Evolutionary conservation across 2,888 invertebrate species (phyloP).

Genomic region (Leptinotarsa juncta): DNA sequence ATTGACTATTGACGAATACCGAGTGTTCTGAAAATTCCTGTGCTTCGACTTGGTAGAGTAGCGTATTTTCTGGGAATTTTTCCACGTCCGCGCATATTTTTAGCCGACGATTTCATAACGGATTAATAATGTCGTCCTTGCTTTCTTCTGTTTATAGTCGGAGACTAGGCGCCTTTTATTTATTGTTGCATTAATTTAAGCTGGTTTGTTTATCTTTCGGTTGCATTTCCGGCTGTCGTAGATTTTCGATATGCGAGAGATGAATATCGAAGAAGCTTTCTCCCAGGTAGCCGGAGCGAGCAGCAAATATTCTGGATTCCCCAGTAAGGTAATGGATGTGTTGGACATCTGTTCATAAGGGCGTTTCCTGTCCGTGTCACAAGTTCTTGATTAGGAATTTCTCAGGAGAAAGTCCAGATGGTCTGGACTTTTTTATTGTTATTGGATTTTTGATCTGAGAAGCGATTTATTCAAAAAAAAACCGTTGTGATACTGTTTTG

Average conservation of each 20-base stretch:
- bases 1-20: not conserved
- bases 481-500: too few species aligned
- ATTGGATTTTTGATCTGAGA: too few species aligned
- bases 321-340: not conserved
- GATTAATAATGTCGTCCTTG: constrained; percentile 39
- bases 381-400: not conserved
- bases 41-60: not conserved
- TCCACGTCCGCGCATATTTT: constrained; percentile 25
- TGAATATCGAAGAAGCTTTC: constrained; percentile 11
- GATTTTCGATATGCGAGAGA: not conserved
- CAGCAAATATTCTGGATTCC: not conserved
- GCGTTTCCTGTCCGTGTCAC: not conserved
- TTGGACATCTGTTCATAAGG: not conserved
- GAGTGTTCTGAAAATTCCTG: constrained; percentile 44
- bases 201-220: constrained; percentile 25
- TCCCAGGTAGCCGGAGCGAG: constrained; percentile 12
- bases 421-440: too few species aligned
- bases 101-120: constrained; percentile 18
- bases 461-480: too few species aligned
- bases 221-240: not conserved
- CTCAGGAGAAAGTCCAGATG: too few species aligned
- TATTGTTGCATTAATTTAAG: constrained; percentile 37
- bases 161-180: constrained; percentile 25
- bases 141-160: constrained; percentile 38
- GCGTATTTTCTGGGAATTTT: constrained; percentile 19